Conservation (phyloP, 2,888 invertebrate species). For the Gasteruption jaculator region DNA sequence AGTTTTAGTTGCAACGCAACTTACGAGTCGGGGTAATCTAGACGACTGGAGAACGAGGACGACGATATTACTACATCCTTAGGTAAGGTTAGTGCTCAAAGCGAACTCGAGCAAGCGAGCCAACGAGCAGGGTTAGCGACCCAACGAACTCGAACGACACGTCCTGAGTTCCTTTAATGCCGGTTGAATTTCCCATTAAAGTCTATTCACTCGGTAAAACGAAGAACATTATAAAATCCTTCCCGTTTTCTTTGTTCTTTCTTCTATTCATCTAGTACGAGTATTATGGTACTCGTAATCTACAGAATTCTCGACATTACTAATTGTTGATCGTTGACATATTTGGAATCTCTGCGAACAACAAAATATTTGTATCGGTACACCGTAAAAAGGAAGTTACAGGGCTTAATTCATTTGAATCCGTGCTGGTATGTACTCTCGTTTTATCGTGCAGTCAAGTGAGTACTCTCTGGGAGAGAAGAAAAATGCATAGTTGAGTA, state of each 20-base stretch:
- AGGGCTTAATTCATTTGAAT: no score
- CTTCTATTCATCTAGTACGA: no score
- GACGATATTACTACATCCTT: constrained; percentile 36
- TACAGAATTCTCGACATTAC: no score
- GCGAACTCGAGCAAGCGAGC: constrained; percentile 26
- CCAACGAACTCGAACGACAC: constrained; percentile 23
- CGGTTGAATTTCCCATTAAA: constrained; percentile 1
- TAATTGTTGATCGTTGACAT: neutral
- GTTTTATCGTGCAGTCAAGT: no score
- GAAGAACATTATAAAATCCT: no score
- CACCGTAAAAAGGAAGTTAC: no score
- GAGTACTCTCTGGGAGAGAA: no score
- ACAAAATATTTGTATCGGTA: neutral
- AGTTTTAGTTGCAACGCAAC: constrained; percentile 36
- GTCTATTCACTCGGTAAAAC: neutral
- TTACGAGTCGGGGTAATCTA: constrained; percentile 34
- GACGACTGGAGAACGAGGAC: constrained; percentile 27
- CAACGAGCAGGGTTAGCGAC: constrained; percentile 33
- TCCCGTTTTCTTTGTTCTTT: no score
- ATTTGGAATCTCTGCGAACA: neutral
- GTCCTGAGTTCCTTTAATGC: constrained; percentile 23
- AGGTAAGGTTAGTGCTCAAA: constrained; percentile 39
- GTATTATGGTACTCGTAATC: no score
- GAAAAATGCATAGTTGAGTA: no score
- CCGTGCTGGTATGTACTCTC: no score